phyloP scores from a whole-genome alignment of 2,888 invertebrate species.

The Epinotia nisella region DNA sequence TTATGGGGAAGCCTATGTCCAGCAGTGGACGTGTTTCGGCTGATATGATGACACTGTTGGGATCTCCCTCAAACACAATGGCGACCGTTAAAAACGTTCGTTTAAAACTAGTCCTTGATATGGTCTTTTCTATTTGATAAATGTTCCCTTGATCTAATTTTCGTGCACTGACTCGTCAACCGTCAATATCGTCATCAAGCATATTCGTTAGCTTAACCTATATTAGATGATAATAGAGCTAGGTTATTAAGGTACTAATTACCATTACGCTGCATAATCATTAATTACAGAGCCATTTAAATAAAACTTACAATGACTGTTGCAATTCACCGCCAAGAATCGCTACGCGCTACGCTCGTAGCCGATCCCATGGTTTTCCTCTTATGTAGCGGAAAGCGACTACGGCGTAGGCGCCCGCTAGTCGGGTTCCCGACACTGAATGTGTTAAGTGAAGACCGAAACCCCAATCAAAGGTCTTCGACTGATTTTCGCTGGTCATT shows the following conservation, averaged over 20 bases:
- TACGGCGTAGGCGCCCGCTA: too few relatives aligned
- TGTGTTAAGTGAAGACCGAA: not conserved
- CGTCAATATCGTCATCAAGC: not conserved
- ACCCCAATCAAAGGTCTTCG: not conserved
- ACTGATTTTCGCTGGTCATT: not conserved
- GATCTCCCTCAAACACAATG: not conserved
- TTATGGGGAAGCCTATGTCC: too few relatives aligned
- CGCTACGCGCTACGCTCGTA: too few relatives aligned
- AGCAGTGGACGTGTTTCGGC: too few relatives aligned
- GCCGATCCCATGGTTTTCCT: too few relatives aligned
- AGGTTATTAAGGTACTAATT: slow-evolving; percentile 10
- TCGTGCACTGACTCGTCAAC: slow-evolving; percentile 5
- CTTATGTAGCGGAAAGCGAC: too few relatives aligned
- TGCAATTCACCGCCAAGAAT: too few relatives aligned
- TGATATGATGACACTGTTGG: too few relatives aligned
- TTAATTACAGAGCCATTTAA: not conserved
- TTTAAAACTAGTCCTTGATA: not conserved
- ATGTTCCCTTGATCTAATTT: slow-evolving; percentile 10
- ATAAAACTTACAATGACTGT: not conserved
- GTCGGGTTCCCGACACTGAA: too few relatives aligned
- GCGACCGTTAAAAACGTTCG: not conserved
- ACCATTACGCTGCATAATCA: slow-evolving; percentile 2
- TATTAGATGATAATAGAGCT: slow-evolving; percentile 13
- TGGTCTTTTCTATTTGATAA: not conserved
- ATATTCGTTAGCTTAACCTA: slow-evolving; percentile 15